Percentiles rank a stretch among this genome's conserved stretches.
Conservation (phyloP, 2,113 vertebrate species). For the Kryptolebias marmoratus region DNA sequence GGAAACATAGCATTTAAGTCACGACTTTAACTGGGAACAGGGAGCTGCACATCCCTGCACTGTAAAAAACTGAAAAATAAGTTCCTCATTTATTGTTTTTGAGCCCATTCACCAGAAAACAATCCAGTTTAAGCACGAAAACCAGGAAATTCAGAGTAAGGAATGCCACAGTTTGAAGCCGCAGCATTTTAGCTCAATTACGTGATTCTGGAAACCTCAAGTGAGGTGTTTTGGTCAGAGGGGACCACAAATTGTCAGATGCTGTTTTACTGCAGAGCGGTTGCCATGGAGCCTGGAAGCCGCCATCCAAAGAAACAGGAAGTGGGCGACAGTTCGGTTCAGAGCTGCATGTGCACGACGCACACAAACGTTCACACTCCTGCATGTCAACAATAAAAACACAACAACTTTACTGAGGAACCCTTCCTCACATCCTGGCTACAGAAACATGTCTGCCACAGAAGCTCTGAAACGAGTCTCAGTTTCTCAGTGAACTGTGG, state of each 20-base stretch:
- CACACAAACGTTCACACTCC: slow-evolving; percentile 4
- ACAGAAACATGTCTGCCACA: too few species aligned
- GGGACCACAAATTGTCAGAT: slow-evolving; percentile 52
- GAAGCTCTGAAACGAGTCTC: too few species aligned
- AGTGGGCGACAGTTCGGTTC: slow-evolving; percentile 47
- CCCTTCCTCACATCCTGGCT: too few species aligned
- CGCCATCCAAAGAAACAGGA: slow-evolving; percentile 36
- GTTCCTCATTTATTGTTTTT: slow-evolving; percentile 29
- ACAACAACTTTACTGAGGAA: background rate
- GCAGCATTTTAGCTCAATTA: slow-evolving; percentile 34
- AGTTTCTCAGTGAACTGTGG: too few species aligned
- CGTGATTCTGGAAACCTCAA: slow-evolving; percentile 31
- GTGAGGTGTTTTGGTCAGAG: slow-evolving; percentile 47
- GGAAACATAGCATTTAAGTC: slow-evolving; percentile 31
- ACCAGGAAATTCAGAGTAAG: slow-evolving; percentile 20
- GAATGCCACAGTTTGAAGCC: slow-evolving; percentile 27
- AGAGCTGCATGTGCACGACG: slow-evolving; percentile 22
- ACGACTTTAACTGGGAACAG: slow-evolving; percentile 14
- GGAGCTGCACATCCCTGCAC: slow-evolving; percentile 19
- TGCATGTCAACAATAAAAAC: background rate
- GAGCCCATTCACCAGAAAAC: slow-evolving; percentile 14
- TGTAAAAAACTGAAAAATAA: slow-evolving; percentile 8
- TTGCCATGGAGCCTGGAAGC: slow-evolving; percentile 39
- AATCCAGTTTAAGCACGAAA: slow-evolving; percentile 13
- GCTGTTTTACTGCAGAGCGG: slow-evolving; percentile 18